Evolutionary conservation across 2,797 vertebrate species (phyloP).

Genomic region (Dipus sagitta): DNA sequence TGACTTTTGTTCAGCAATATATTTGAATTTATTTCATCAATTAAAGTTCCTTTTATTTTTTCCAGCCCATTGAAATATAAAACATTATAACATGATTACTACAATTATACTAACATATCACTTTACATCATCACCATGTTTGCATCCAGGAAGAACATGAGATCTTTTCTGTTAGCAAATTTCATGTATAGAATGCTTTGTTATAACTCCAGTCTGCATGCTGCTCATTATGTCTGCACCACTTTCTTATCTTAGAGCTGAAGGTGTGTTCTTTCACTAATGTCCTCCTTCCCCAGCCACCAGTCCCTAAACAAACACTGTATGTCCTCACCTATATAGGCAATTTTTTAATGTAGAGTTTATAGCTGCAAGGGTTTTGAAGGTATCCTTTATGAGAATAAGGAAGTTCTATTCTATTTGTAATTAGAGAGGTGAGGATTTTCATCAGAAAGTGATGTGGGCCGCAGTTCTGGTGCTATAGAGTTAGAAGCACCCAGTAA

Average conservation of each 20-base stretch:
- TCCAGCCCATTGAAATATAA: not conserved
- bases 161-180: not conserved
- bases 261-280: not conserved
- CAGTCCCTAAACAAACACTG: not conserved
- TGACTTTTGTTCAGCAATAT: not conserved
- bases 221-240: too few species aligned
- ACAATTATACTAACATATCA: not conserved
- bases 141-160: not conserved
- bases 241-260: not conserved
- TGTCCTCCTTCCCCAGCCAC: not conserved
- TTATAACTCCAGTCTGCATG: not conserved
- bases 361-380: not conserved
- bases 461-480: too few species aligned
- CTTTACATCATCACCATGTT: not conserved
- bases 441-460: constrained; percentile 39
- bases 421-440: not conserved
- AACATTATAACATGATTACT: not conserved
- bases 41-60: not conserved
- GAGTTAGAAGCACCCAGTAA: too few species aligned
- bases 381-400: not conserved
- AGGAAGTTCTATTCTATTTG: not conserved
- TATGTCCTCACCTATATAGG: not conserved
- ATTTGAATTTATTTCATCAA: not conserved
- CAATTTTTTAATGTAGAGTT: not conserved
- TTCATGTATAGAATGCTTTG: not conserved